Percentiles rank a stretch among this genome's conserved stretches.
Conservation (phyloP, 2,888 invertebrate species). For the Erynnis tages region DNA sequence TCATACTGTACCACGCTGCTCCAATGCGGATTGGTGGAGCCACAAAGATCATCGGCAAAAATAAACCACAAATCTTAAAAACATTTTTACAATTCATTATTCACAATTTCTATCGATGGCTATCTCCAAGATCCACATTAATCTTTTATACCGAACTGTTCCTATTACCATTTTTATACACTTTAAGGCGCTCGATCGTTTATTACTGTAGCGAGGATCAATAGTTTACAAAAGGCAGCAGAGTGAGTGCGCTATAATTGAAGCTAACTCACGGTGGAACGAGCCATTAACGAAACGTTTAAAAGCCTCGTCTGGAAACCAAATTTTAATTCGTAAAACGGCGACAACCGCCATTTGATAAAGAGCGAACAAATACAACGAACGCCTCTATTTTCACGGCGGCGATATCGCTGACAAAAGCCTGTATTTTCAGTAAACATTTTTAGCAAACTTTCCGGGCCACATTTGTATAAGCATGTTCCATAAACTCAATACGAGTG, state of each 20-base stretch:
- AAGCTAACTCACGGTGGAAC: constrained; percentile 7
- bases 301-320: constrained; percentile 4
- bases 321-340: constrained; percentile 19
- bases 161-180: not conserved
- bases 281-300: constrained; percentile 17
- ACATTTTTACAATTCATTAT: not conserved
- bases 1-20: too few species aligned
- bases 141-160: constrained; percentile 3
- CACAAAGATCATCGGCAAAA: too few species aligned
- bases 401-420: constrained; percentile 20
- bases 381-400: constrained; percentile 4
- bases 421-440: constrained; percentile 20
- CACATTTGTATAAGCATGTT: constrained; percentile 21
- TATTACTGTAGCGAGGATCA: constrained; percentile 17
- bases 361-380: constrained; percentile 1
- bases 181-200: constrained; percentile 8
- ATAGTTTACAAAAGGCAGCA: constrained; percentile 7
- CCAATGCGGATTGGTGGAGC: too few species aligned
- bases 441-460: constrained; percentile 13
- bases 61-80: too few species aligned
- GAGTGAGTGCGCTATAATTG: constrained; percentile 8
- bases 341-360: constrained; percentile 8
- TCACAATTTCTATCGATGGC: constrained; percentile 1
- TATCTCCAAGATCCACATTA: constrained; percentile 11
- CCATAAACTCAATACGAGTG: constrained; percentile 18